Percentiles rank a stretch among this genome's conserved stretches.
Evolutionary conservation across 2,113 vertebrate genomes (phyloP).

Genomic region (Grammomys surdaster): DNA sequence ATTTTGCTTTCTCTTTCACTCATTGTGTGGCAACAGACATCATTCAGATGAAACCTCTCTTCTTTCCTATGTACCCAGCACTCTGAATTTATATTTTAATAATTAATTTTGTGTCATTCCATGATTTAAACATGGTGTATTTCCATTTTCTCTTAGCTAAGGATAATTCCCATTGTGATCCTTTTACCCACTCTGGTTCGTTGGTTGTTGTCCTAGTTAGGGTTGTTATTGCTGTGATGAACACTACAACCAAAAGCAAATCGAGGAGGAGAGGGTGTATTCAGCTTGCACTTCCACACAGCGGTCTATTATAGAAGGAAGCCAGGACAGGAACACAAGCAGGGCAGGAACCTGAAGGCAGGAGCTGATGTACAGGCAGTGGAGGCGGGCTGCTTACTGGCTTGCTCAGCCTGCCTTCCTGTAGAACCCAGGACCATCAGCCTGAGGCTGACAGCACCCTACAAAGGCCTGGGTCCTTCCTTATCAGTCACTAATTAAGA

Average conservation of each 20-base stretch:
- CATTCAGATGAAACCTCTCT: no score
- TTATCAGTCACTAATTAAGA: not conserved
- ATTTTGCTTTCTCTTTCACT: not conserved
- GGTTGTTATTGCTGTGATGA: not conserved
- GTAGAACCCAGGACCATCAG: not conserved
- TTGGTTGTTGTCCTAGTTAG: not conserved
- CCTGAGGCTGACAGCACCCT: not conserved
- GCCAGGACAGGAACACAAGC: not conserved
- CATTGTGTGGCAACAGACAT: not conserved
- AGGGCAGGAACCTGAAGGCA: not conserved
- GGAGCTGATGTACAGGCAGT: not conserved
- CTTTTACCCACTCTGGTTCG: not conserved
- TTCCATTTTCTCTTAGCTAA: not conserved
- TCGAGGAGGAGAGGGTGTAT: not conserved
- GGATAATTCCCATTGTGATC: not conserved
- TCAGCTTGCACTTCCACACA: not conserved
- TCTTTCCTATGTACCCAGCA: not conserved
- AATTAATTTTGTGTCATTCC: not conserved
- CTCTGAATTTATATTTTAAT: not conserved
- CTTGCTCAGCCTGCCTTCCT: not conserved
- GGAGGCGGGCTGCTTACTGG: not conserved
- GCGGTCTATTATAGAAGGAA: not conserved
- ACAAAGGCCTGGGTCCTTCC: not conserved
- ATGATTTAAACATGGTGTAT: not conserved
- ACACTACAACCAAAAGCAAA: not conserved